Evolutionary conservation across 2,113 vertebrate genomes (phyloP), one percentile per base, ranked within the genome.

Genomic region (Anarhynchus alexandrinus): DNA sequence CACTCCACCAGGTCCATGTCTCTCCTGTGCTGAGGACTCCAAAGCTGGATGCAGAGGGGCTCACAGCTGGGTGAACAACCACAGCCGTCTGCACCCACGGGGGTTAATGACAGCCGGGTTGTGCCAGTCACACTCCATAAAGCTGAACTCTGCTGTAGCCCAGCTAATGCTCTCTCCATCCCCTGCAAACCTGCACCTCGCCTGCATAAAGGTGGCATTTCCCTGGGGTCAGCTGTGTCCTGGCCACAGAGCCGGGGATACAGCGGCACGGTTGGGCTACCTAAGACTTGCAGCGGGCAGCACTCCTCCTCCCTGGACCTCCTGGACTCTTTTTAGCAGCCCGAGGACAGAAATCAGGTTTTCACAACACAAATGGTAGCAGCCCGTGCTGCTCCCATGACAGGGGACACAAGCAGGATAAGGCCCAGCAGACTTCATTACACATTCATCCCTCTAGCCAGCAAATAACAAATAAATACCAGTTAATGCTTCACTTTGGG

Each of bases 301-400:
- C 30, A 3, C 36, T 40, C 5, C 90, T 20, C 38, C 67, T 12
- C 12, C 34, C 38, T 1, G 4, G 4, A 15, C 20, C 54, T 22
- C 51, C 79, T 1, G 19, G 22, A 5, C 8, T 0, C 74, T 5
- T 11, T 6, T 30, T 6, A 9, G 26, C 69, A 27, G 17, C 20
- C 11, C 0, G 10, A 11, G 67, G 49, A 23, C 42, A 38, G 5
- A 38, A 67, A 12, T 2, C 9, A 2, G 58, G 51, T 8, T 19
- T 11, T 15, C 25, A 5, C 6, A 1, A 11, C 36, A 17, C 10
- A 2, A 27, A 5, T 18, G 22, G 17, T 54, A 14, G 14, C n/a
- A 5, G 21, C 45, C 36, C 5, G 0, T 3, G 20, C 49, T 22
- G 47, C 59, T 82, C 40, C 66, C 34, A 0, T 0, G 15, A 10